These are phyloP conservation scores for Anticlea derivata DNA, from an alignment of 2,888 invertebrate genomes.

Conservation along the genomic window DNA sequence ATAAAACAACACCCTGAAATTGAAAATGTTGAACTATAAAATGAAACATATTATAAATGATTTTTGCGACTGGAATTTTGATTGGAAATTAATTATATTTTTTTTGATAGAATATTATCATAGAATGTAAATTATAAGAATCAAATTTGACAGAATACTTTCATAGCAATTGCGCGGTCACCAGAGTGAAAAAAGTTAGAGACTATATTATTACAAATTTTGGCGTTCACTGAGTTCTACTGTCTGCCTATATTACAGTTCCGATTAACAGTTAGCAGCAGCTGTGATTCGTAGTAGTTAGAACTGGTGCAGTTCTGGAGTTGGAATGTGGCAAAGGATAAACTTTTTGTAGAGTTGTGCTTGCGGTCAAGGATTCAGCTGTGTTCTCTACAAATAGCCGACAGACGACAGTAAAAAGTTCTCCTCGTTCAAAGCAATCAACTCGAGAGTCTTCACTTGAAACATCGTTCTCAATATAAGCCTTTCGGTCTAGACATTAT, in stretches of 20 bases:
- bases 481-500: slow-evolving; percentile 21
- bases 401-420: slow-evolving; percentile 40
- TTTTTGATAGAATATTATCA: too few relatives aligned
- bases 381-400: slow-evolving; percentile 27
- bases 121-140: too few relatives aligned
- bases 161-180: too few relatives aligned
- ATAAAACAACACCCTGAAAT: too few relatives aligned
- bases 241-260: background rate
- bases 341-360: slow-evolving; percentile 30
- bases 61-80: too few relatives aligned
- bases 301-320: slow-evolving; percentile 24
- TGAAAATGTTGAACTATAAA: too few relatives aligned
- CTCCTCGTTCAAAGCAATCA: slow-evolving; percentile 51
- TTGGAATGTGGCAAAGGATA: slow-evolving; percentile 28
- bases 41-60: too few relatives aligned
- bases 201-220: background rate
- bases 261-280: slow-evolving; percentile 14
- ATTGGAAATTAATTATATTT: too few relatives aligned
- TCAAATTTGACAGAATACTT: too few relatives aligned
- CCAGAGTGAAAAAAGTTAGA: too few relatives aligned
- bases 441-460: slow-evolving; percentile 49
- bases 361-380: slow-evolving; percentile 32
- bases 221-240: background rate
- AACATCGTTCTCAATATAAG: slow-evolving; percentile 42
- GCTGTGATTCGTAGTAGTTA: slow-evolving; percentile 20